Percentiles rank a stretch among this genome's conserved stretches.
Evolutionary conservation across 92 coral and sea anemone species (phyloP).

Genomic region (Scolanthus callimorphus): DNA sequence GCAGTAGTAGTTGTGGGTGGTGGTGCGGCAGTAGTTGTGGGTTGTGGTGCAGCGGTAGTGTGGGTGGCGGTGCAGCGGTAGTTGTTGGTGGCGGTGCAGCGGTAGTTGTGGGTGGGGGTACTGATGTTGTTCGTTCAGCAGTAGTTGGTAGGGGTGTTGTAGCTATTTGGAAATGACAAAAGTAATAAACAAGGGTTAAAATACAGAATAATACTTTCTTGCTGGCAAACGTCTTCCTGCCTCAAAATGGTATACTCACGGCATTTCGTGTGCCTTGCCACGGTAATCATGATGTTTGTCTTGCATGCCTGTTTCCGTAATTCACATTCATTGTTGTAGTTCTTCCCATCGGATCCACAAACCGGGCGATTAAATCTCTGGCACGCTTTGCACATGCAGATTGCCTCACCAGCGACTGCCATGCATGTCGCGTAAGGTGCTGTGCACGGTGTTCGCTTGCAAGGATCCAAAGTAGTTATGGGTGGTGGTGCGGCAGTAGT

Average conservation of each 20-base stretch:
- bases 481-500: no score
- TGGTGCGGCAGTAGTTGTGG: neutral
- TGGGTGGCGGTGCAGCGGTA: neutral
- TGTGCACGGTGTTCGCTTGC: no score
- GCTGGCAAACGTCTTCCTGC: no score
- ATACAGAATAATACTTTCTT: no score
- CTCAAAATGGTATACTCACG: conserved; percentile 6
- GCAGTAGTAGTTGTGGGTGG: neutral
- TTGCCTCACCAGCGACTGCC: conserved; percentile 15
- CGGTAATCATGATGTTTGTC: neutral
- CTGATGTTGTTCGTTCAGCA: no score
- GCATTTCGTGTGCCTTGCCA: conserved; percentile 3
- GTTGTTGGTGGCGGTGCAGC: no score
- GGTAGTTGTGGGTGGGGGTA: neutral
- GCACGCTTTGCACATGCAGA: conserved; percentile 45
- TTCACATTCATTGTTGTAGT: conserved; percentile 48
- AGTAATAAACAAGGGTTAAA: no score
- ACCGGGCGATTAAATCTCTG: conserved; percentile 31
- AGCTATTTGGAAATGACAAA: neutral
- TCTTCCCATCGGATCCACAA: conserved; percentile 59
- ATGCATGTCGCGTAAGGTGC: neutral
- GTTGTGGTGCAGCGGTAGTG: neutral
- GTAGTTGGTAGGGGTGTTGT: neutral
- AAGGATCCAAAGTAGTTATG: no score
- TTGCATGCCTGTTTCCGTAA: conserved; percentile 28